Base-by-base conservation (phyloP, 2,113 vertebrate species). In the Leptocoma aspasia region DNA sequence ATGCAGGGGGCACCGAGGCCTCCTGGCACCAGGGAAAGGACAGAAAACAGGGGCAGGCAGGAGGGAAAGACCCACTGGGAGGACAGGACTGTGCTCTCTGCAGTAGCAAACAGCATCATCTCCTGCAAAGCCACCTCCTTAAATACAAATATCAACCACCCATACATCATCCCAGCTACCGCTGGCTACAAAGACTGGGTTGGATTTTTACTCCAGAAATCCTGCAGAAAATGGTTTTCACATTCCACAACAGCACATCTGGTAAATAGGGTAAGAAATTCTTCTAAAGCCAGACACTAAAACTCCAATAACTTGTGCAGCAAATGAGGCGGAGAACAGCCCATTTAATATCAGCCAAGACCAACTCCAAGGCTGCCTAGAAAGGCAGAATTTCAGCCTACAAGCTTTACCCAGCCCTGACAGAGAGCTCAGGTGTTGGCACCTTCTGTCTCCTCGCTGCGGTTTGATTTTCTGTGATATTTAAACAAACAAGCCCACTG, bases 401-500 rank as follows among this genome's bases (percentile, higher is more conserved):
- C 86, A 10, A 81, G 92, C 70, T 53, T 53, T 3, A 11, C 66
- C 65, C 11, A 60, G 85, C 76, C 75, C 77, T 50, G 21, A 21
- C 70, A n/a, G 28, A 30, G 86, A 78, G 56, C 92, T 72, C 28
- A 3, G 91, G 44, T 64, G 73, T 8, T 92, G 94, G 95, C 94
- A 95, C 89, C 89, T 90, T 65, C 72, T 12, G 45, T 20, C 86
- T 95, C 81, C 77, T 60, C 1, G 23, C 84, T 82, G 96, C 1
- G 86, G 91, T 94, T 79, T 75, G 23, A 13, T 79, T 65, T 31
- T 53, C 86, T 49, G 6, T 17, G 93, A 16, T 73, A 39, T 61
- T 87, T 53, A 91, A 92, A 89, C 94, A 97, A 95, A 95, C 91
- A 92, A 93, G 78, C 87, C 87, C 90, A 66, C 93, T 95, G 94